phyloP scores from a whole-genome alignment of 2,888 invertebrate genomes.

The Ptychoptera albimana region DNA sequence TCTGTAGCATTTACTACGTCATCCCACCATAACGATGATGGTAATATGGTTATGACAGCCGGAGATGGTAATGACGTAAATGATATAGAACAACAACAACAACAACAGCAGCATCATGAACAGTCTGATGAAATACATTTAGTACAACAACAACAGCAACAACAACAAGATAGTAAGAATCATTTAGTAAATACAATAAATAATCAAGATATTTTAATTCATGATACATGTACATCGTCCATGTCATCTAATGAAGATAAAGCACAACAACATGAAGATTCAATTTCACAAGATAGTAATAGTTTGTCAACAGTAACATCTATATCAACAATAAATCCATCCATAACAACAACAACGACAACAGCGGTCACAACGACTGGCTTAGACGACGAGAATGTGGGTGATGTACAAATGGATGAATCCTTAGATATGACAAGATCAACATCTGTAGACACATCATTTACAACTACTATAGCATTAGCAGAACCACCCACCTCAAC shows the following conservation, averaged over 20 bases:
- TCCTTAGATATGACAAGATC: background rate
- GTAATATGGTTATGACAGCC: constrained; percentile 27
- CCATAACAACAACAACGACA: background rate
- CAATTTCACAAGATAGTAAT: background rate
- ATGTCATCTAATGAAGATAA: too few species aligned
- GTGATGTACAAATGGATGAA: background rate
- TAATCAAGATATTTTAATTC: too few species aligned
- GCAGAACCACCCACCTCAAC: background rate
- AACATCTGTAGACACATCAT: background rate
- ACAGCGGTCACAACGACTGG: background rate
- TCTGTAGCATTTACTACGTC: constrained; percentile 22
- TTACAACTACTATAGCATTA: background rate
- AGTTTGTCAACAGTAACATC: background rate
- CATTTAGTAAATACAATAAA: background rate
- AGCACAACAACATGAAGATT: background rate
- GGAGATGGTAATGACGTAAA: constrained; percentile 18
- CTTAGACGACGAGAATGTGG: background rate
- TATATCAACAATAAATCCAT: background rate
- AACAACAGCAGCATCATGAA: constrained; percentile 13
- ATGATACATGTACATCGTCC: too few species aligned
- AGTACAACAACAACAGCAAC: constrained; percentile 1
- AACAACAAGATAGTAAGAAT: constrained; percentile 1
- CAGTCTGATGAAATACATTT: constrained; percentile 6
- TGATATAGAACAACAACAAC: constrained; percentile 24
- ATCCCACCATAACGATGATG: constrained; percentile 12